Conservation (phyloP, 1,140 invertebrate genomes). For the Bactericera cockerelli region DNA sequence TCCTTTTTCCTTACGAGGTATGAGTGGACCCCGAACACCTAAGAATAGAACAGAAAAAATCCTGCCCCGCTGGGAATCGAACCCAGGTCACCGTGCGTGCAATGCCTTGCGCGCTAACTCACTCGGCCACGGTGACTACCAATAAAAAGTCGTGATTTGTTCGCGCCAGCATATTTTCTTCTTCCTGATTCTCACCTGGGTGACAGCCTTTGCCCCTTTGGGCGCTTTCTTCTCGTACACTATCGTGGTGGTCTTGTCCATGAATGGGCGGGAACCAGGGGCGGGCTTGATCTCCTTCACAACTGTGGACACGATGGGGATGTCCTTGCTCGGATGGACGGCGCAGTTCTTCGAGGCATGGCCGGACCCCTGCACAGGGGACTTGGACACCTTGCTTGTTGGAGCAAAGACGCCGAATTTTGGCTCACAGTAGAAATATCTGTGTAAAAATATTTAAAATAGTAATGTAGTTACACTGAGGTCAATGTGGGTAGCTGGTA, state of each 20-base stretch:
- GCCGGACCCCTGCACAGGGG: conserved; percentile 43
- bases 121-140: too few relatives aligned
- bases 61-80: too few relatives aligned
- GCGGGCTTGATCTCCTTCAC: neutral
- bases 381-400: conserved; percentile 65
- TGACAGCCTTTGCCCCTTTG: neutral
- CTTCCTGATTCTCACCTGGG: neutral
- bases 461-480: too few relatives aligned
- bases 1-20: too few relatives aligned
- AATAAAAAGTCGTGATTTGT: too few relatives aligned
- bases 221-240: neutral
- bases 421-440: conserved; percentile 85
- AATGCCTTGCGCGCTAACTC: too few relatives aligned
- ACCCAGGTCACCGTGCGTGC: too few relatives aligned
- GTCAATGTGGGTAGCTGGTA: too few relatives aligned
- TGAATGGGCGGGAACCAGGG: neutral
- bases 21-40: too few relatives aligned
- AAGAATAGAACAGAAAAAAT: too few relatives aligned
- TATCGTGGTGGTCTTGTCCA: neutral
- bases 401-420: conserved; percentile 88
- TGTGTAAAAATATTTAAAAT: too few relatives aligned
- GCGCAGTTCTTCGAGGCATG: neutral
- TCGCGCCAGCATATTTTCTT: too few relatives aligned
- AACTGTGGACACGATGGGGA: neutral
- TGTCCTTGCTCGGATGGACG: neutral